Base-by-base conservation (phyloP, 2,888 invertebrate species). In the Amphimallon solstitiale region DNA sequence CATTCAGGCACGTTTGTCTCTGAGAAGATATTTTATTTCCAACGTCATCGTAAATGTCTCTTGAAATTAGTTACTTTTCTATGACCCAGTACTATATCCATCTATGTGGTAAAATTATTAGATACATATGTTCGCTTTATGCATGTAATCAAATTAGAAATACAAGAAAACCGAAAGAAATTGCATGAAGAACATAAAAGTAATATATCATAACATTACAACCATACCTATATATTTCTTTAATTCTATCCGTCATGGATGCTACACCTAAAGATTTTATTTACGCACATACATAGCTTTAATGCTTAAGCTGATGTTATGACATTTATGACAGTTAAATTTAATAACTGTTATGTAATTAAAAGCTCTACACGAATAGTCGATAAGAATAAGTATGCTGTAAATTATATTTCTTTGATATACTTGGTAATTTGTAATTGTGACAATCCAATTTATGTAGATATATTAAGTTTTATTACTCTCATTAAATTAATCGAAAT, bases 11-110 rank as follows among this genome's bases (percentile, higher is more conserved):
- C 35, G 51, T n/a, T n/a, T n/a, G 15, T 34, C 34, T 15, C 15
- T 35, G 14, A 1, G 45, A 10, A 45, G 17, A 17, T 19, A 40
- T 38, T 52, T 52, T 54, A 54, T 54, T 54, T 40, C 21, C 19
- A 34, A 54, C 38, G 54, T 54, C 54, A 54, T 40, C 54, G 21
- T 54, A 54, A 54, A 54, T 38, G 54, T 19, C 38, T 54, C 17
- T 19, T 54, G 19, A 38, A 54, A 54, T 54, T 21, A 54, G 38
- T 37, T 17, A 4, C 17, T 9, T 54, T 54, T 37, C n/a, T 10
- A 38, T 21, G 21, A n/a, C 12, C 21, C 10, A 37, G 2, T 5
- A 29, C 29, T 29, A 23, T 2, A 23, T n/a, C n/a, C 23, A 23
- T 23, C n/a, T 23, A 29, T 5, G 29, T 2, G 9, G 29, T 29